These are phyloP conservation scores for Sesia apiformis DNA, from an alignment of 2,888 invertebrate species.

Conservation along the genomic window DNA sequence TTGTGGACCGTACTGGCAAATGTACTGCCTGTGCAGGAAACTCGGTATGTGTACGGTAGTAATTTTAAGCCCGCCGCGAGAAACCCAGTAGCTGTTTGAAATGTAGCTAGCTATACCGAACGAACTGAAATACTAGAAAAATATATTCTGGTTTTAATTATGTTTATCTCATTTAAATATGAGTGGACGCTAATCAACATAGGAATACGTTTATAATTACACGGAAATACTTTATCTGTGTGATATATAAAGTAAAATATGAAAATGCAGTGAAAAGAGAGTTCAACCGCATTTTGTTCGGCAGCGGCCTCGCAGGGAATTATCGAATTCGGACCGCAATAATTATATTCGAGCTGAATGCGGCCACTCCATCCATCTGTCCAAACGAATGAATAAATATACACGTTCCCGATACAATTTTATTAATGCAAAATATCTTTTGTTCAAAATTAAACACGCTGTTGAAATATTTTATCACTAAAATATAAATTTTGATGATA, in stretches of 20 bases:
- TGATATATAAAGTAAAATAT: constrained; percentile 56
- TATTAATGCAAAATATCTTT: constrained; percentile 36
- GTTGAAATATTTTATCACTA: neutral
- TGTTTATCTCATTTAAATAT: too few species aligned
- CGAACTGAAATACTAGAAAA: too few species aligned
- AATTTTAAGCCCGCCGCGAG: neutral
- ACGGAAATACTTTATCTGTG: constrained; percentile 24
- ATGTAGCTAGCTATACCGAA: too few species aligned
- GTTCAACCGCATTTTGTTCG: constrained; percentile 56
- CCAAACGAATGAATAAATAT: constrained; percentile 46
- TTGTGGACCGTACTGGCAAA: constrained; percentile 27
- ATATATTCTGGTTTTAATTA: too few species aligned
- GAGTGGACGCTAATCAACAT: too few species aligned
- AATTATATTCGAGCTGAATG: constrained; percentile 67
- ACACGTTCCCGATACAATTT: constrained; percentile 44
- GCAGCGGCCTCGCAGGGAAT: constrained; percentile 56
- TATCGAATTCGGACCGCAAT: constrained; percentile 70
- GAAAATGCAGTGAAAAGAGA: constrained; percentile 64
- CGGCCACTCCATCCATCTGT: constrained; percentile 56
- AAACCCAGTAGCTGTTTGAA: constrained; percentile 7
- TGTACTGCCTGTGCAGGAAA: constrained; percentile 10
- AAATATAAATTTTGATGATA: neutral
- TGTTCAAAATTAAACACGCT: neutral
- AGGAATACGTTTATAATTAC: too few species aligned
- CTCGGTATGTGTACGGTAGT: constrained; percentile 2